Base-by-base conservation (phyloP, 2,888 invertebrate species). In the Agonopterix subpropinquella region DNA sequence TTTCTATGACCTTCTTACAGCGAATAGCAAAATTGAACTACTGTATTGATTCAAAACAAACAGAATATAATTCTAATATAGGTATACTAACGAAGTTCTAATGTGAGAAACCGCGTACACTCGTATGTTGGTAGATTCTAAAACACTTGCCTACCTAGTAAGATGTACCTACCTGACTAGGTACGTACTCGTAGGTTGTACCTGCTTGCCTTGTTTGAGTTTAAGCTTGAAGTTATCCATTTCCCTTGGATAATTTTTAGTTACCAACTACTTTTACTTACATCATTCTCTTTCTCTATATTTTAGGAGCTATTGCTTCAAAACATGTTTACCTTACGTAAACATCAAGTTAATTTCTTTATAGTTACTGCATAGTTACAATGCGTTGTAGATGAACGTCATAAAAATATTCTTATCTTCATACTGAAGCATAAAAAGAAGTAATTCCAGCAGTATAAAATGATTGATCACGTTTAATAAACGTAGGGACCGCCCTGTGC, bases 391-490 rank as follows among this genome's bases (percentile, higher is more conserved):
- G 28, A 28, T 7, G 28, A 5, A 28, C 28, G 28, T 35, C 8
- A 39, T 10, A 47, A 36, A 48, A 52, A 56, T 56, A 52, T 50
- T 47, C 48, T 52, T 55, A 55, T 52, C 55, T 48, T 44, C 43
- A 11, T 18, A 11, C 11, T 53, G 39, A 53, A 45, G 53, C 47
- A 44, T 51, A 52, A 55, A 55, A 48, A 48, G 51, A 53, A 53
- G 58, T 51, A 50, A 58, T 56, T 60, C 50, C 52, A 53, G 28
- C 50, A 49, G 48, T 47, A 55, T 49, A 49, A 50, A 56, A 58
- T 68, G 70, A 77, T 77, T 72, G 67, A 73, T 72, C 73, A 72
- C 68, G 72, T 74, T 61, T 60, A 58, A 57, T 61, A 57, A 53
- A 52, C 51, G 45, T 45, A 43, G 54, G 55, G 58, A 55, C 58